Conservation (phyloP, 2,888 invertebrate species). For the Drosophila emarginata region DNA sequence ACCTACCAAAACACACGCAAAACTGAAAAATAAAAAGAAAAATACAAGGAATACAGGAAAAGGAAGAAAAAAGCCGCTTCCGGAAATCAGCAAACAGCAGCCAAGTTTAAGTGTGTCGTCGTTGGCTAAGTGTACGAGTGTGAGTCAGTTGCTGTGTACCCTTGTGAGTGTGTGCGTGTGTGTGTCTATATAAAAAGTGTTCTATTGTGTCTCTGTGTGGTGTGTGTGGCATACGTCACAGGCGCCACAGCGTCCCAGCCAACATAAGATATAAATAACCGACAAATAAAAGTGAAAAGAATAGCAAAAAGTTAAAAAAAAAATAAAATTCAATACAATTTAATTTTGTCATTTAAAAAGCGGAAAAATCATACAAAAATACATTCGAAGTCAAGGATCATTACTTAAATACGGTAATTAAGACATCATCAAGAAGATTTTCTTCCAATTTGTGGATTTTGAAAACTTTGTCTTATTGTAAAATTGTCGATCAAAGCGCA, state of each 20-base stretch:
- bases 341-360: slow-evolving; percentile 29
- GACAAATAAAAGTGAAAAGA: slow-evolving; percentile 38
- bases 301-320: slow-evolving; percentile 11
- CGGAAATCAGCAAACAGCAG: slow-evolving; percentile 43
- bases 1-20: slow-evolving; percentile 32
- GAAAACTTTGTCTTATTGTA: background rate
- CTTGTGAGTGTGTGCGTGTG: slow-evolving; percentile 17
- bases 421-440: background rate
- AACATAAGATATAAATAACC: slow-evolving; percentile 40
- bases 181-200: slow-evolving; percentile 8
- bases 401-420: background rate
- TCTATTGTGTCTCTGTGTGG: background rate
- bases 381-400: background rate
- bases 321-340: slow-evolving; percentile 43
- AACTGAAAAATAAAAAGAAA: slow-evolving; percentile 8
- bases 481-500: background rate
- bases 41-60: slow-evolving; percentile 32
- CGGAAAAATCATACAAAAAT: background rate
- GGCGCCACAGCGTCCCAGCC: slow-evolving; percentile 48
- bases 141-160: background rate
- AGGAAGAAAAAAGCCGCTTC: slow-evolving; percentile 27
- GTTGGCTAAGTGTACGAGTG: slow-evolving; percentile 24
- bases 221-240: slow-evolving; percentile 35
- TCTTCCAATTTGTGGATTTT: background rate
- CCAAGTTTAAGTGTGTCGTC: slow-evolving; percentile 44